Evolutionary conservation across 1,140 invertebrate genomes (phyloP), one percentile per base, ranked within the genome.

Genomic region (Drosophila dunni): DNA sequence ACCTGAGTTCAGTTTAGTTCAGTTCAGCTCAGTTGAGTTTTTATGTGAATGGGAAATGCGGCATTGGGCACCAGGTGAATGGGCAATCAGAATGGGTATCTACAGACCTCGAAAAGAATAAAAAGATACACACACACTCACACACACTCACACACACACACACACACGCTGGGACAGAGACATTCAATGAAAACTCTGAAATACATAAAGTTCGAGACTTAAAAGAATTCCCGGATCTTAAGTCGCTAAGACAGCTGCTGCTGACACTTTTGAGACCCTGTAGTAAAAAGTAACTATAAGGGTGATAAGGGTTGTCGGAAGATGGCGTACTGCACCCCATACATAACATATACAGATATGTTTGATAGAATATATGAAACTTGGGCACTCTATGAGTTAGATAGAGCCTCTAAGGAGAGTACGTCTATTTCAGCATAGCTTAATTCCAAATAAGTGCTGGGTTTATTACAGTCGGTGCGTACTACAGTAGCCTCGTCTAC

Each of bases 21-120:
- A 11, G 9, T 38, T 15, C 17, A 17, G 20, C 20, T 42, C 45
- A 36, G 13, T 13, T 46, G 45, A 24, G 58, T 9, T 17, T 61
- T 48, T 29, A 69, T 69, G 67, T 73, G 70, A 73, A 73, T 68
- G 70, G 56, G 58, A 73, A 67, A 53, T 73, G 68, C 53, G 45
- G 48, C 48, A 42, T 10, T 45, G 61, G 20, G 20, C 45, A 58
- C 62, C 69, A 58, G 62, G 64, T 68, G 70, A 69, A 69, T 69
- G 67, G 64, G 56, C 54, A 60, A 67, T 53, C 54, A 73, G 63
- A 72, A 73, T 67, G 33, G n/a, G n/a, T 42, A 6, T 13, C 4
- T 13, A 29, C 6, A 13, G 36, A 11, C 46, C 36, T 57, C 40
- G 34, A 48, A 24, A 44, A 61, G 57, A 61, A 51, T 53, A 51